These are phyloP conservation scores for Burhinus oedicnemus DNA, from an alignment of 2,113 vertebrate genomes.

Conservation along the genomic window DNA sequence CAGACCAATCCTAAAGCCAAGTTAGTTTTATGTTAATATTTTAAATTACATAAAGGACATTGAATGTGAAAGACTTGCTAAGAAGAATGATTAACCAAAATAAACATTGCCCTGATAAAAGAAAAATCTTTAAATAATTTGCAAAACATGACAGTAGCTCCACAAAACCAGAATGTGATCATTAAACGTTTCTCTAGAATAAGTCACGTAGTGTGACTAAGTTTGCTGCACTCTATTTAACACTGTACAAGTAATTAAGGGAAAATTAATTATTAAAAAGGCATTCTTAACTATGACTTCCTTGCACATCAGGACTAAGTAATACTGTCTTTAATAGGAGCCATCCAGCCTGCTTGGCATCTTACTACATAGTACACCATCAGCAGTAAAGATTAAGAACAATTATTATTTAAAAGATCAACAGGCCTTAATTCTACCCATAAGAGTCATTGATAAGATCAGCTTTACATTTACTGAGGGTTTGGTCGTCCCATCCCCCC, in stretches of 20 bases:
- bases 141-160: not conserved
- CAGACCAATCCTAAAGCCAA: not conserved
- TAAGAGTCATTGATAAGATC: not conserved
- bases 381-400: not conserved
- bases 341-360: not conserved
- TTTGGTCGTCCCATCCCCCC: no score
- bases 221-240: accelerated
- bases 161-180: not conserved
- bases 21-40: not conserved
- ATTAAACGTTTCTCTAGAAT: not conserved
- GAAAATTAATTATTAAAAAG: not conserved
- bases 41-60: not conserved
- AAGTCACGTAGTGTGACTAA: not conserved
- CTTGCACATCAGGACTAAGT: not conserved
- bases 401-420: not conserved
- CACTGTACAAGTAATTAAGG: not conserved
- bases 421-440: not conserved
- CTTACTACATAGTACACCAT: not conserved
- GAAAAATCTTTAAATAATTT: not conserved
- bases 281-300: not conserved
- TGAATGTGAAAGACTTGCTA: not conserved
- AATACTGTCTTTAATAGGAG: not conserved
- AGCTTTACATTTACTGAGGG: not conserved
- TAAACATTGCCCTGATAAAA: not conserved
- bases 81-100: not conserved